phyloP scores from a whole-genome alignment of 1,140 invertebrate genomes.

The Phthorimaea operculella region DNA sequence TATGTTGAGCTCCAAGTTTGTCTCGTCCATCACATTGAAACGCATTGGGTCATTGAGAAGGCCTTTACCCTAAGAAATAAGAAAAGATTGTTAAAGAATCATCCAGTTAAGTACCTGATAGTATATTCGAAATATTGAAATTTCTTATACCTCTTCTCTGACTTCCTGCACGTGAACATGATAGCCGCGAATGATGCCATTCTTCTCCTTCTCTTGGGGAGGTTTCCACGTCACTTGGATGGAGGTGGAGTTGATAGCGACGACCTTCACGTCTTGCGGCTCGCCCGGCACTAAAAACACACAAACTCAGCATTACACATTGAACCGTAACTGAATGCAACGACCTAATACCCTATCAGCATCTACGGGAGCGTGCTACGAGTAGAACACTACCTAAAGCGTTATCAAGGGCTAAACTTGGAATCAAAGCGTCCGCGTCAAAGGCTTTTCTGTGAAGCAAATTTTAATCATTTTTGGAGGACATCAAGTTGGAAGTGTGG shows the following conservation, averaged over 20 bases:
- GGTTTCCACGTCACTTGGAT: conserved; percentile 93
- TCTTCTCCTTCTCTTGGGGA: conserved; percentile 88
- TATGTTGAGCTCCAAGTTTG: conserved; percentile 83
- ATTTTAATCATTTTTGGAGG: conserved; percentile 4
- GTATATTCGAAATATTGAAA: not conserved
- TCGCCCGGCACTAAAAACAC: conserved; percentile 91
- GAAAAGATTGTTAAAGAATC: not conserved
- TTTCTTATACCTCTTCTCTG: conserved; percentile 76
- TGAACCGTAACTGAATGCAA: conserved; percentile 21
- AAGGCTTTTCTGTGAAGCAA: conserved; percentile 31
- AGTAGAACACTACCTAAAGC: conserved; percentile 54
- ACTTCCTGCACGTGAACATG: conserved; percentile 96
- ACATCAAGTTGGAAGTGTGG: conserved; percentile 31
- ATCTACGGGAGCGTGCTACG: conserved; percentile 59
- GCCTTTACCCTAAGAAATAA: conserved; percentile 74
- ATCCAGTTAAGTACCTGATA: too few species aligned
- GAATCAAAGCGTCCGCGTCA: conserved; percentile 41
- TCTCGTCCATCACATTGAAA: conserved; percentile 84
- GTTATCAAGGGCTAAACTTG: conserved; percentile 37
- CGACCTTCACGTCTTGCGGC: conserved; percentile 89
- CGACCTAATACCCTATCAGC: conserved; percentile 66
- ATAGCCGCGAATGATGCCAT: conserved; percentile 97
- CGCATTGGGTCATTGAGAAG: conserved; percentile 85
- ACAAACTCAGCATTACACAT: conserved; percentile 28
- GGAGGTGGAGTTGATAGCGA: conserved; percentile 91